Percentiles rank a stretch among this genome's conserved stretches.
Evolutionary conservation across 2,888 invertebrate genomes (phyloP).

Genomic region (Drosophila neoperkinsi): DNA sequence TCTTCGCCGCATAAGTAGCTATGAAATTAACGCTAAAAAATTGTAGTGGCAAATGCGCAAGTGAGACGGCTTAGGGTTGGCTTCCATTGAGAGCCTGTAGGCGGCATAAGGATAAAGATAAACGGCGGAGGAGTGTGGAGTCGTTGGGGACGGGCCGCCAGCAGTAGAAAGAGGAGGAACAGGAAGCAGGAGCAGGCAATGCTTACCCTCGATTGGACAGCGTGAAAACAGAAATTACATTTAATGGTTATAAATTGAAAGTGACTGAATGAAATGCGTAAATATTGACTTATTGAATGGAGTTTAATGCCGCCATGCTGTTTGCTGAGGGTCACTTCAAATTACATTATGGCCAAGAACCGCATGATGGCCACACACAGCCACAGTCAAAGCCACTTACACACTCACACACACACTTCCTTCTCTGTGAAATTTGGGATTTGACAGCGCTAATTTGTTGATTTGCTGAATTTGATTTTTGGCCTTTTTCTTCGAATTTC

Average conservation of each 20-base stretch:
- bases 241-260: slow-evolving; percentile 80
- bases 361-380: slow-evolving; percentile 34
- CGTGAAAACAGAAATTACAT: slow-evolving; percentile 64
- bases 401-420: not conserved
- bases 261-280: slow-evolving; percentile 78
- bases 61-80: slow-evolving; percentile 26
- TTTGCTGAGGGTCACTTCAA: slow-evolving; percentile 60
- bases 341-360: slow-evolving; percentile 49
- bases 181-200: slow-evolving; percentile 11
- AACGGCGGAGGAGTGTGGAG: not conserved
- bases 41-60: slow-evolving; percentile 54
- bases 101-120: slow-evolving; percentile 13
- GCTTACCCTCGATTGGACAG: slow-evolving; percentile 49
- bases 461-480: slow-evolving; percentile 76
- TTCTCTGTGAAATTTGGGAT: slow-evolving; percentile 25
- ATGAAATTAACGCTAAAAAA: slow-evolving; percentile 72
- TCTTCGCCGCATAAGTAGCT: slow-evolving; percentile 74
- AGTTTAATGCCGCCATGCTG: slow-evolving; percentile 34
- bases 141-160: not conserved
- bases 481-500: slow-evolving; percentile 18
- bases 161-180: not conserved
- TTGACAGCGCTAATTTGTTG: slow-evolving; percentile 79
- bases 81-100: not conserved
- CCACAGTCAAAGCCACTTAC: slow-evolving; percentile 2
- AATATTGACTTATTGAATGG: slow-evolving; percentile 75